Evolutionary conservation across 1,140 invertebrate genomes (phyloP).

Genomic region (Papilio dardanus): DNA sequence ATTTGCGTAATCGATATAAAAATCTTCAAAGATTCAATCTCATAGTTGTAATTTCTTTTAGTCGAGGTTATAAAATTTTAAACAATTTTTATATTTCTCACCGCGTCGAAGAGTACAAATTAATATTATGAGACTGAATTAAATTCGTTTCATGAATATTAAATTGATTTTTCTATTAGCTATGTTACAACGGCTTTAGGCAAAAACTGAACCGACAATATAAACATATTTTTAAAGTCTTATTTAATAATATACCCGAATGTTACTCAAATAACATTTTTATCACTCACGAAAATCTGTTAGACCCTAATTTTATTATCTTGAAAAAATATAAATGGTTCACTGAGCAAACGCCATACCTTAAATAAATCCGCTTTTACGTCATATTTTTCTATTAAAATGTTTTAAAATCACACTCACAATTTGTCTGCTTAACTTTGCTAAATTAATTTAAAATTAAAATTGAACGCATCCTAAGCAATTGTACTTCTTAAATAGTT

Average conservation of each 20-base stretch:
- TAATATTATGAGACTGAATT: neutral
- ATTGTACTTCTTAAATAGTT: constrained; percentile 3
- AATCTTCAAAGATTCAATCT: neutral
- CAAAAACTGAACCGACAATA: neutral
- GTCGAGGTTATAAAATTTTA: constrained; percentile 1
- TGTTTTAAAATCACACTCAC: too few relatives aligned
- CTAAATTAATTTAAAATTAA: neutral
- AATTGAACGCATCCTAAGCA: neutral
- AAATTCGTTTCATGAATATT: neutral
- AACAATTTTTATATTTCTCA: constrained; percentile 7
- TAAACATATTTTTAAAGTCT: neutral
- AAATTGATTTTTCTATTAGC: neutral
- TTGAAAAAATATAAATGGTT: too few relatives aligned
- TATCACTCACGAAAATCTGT: too few relatives aligned
- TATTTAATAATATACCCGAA: too few relatives aligned
- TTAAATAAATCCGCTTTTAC: too few relatives aligned
- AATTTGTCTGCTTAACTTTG: neutral
- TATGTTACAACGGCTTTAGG: neutral
- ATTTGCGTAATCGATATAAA: neutral
- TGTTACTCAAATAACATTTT: too few relatives aligned
- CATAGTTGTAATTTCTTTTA: constrained; percentile 1
- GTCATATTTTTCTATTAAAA: too few relatives aligned
- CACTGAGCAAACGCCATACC: too few relatives aligned
- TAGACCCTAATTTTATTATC: too few relatives aligned
- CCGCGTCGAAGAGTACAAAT: neutral